Evolutionary conservation across 2,888 invertebrate genomes (phyloP).

Genomic region (Bibio marci): DNA sequence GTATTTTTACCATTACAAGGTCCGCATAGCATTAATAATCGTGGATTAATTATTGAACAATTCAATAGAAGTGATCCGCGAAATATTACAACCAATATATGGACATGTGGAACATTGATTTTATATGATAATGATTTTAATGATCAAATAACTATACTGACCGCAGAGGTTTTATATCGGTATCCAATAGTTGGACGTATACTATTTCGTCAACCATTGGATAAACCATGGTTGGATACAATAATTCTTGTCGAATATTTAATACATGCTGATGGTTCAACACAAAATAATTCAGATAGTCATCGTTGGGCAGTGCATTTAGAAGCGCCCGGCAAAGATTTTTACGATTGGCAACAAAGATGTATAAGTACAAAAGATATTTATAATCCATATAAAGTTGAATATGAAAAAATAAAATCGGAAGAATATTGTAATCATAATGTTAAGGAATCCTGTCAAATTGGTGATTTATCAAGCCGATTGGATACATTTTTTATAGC

Average conservation of each 20-base stretch:
- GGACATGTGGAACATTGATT: constrained; percentile 44
- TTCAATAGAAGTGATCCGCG: constrained; percentile 19
- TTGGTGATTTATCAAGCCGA: constrained; percentile 63
- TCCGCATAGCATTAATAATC: constrained; percentile 55
- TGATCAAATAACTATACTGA: constrained; percentile 53
- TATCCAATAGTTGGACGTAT: constrained; percentile 80
- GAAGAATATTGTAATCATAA: constrained; percentile 38
- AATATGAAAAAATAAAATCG: constrained; percentile 38
- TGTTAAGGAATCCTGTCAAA: constrained; percentile 40
- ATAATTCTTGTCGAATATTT: constrained; percentile 66
- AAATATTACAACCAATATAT: constrained; percentile 20
- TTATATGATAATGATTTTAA: constrained; percentile 44
- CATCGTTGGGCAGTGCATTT: constrained; percentile 78
- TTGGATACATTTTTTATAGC: constrained; percentile 56
- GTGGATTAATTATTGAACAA: constrained; percentile 39
- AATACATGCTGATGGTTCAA: constrained; percentile 73
- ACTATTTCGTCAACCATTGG: constrained; percentile 60
- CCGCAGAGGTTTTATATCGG: constrained; percentile 64
- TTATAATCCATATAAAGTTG: constrained; percentile 62
- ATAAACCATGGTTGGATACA: constrained; percentile 72
- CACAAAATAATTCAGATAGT: constrained; percentile 49
- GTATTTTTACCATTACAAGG: constrained; percentile 72
- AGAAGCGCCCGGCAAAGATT: constrained; percentile 64
- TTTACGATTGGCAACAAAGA: constrained; percentile 76
- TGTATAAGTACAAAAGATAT: constrained; percentile 61